These are phyloP conservation scores for Epizoanthus illoricatus DNA, from an alignment of 92 coral and sea anemone genomes.

Conservation along the genomic window DNA sequence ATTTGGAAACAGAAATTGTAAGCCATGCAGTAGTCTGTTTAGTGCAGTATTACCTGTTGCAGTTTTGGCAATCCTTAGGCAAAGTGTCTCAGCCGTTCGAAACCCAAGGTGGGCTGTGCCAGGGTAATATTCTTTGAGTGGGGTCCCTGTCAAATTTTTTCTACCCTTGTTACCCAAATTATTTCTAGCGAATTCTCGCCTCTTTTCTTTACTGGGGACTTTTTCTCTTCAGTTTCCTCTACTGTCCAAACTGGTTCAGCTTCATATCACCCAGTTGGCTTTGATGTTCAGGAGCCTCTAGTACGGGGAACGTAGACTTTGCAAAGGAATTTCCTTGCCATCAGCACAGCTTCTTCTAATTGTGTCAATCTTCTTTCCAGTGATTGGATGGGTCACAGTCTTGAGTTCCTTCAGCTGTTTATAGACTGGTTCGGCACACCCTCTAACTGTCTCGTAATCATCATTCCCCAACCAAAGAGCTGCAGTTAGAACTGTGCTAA, in stretches of 20 bases:
- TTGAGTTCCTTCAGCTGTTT: conserved; percentile 46
- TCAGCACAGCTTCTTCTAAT: conserved; percentile 49
- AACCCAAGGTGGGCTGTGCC: conserved; percentile 58
- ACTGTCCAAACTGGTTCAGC: conserved; percentile 52
- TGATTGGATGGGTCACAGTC: conserved; percentile 23
- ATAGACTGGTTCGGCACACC: conserved; percentile 50
- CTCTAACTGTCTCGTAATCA: conserved; percentile 53
- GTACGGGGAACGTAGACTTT: conserved; percentile 61
- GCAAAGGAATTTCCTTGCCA: conserved; percentile 62
- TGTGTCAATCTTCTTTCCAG: conserved; percentile 35
- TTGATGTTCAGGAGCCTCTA: conserved; percentile 56
- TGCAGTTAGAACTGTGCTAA: conserved; percentile 46
- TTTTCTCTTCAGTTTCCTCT: conserved; percentile 33
- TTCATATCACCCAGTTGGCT: conserved; percentile 57
- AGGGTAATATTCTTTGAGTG: conserved; percentile 52
- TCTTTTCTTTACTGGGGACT: conserved; percentile 46
- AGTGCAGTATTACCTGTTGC: conserved; percentile 22
- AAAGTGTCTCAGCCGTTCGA: conserved; percentile 51
- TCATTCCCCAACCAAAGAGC: conserved; percentile 58
- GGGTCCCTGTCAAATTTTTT: conserved; percentile 39
- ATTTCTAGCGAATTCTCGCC: conserved; percentile 53
- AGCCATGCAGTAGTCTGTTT: too few species aligned
- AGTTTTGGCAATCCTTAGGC: conserved; percentile 52
- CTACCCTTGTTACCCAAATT: conserved; percentile 48
- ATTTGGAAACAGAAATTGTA: too few species aligned